These are phyloP conservation scores for Eptesicus fuscus DNA, from an alignment of 2,113 vertebrate genomes.

Conservation along the genomic window DNA sequence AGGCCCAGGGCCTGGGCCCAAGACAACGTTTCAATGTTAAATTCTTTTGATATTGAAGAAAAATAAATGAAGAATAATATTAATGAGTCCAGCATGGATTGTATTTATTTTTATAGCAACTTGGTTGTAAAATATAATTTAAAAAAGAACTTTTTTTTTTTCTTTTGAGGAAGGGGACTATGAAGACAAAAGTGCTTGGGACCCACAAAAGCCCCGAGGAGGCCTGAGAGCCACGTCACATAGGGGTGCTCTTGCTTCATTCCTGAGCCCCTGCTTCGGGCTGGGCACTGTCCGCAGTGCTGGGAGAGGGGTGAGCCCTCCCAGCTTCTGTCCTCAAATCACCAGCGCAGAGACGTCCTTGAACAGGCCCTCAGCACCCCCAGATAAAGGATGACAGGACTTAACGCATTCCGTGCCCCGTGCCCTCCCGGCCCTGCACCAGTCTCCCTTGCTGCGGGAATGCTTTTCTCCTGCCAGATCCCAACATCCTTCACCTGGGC, in stretches of 20 bases:
- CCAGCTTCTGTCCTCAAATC: background rate
- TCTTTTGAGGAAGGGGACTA: background rate
- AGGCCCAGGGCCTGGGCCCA: background rate
- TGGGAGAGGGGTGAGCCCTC: too few species aligned
- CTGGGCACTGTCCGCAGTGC: background rate
- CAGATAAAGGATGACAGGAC: accelerated
- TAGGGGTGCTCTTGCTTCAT: background rate
- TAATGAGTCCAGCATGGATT: background rate
- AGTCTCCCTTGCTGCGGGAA: accelerated
- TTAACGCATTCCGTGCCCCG: accelerated
- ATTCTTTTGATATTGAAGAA: background rate
- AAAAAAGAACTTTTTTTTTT: background rate
- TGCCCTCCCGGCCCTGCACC: accelerated
- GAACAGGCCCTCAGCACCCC: accelerated
- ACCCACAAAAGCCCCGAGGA: background rate
- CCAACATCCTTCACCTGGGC: background rate
- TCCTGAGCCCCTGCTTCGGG: background rate
- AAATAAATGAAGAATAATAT: background rate
- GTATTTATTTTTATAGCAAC: background rate
- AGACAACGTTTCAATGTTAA: background rate
- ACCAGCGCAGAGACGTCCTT: background rate
- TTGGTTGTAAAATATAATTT: background rate
- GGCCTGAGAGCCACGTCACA: background rate
- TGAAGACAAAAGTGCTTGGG: background rate
- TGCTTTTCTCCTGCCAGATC: background rate